Base-by-base conservation (phyloP, 2,797 vertebrate genomes). In the Falco biarmicus region DNA sequence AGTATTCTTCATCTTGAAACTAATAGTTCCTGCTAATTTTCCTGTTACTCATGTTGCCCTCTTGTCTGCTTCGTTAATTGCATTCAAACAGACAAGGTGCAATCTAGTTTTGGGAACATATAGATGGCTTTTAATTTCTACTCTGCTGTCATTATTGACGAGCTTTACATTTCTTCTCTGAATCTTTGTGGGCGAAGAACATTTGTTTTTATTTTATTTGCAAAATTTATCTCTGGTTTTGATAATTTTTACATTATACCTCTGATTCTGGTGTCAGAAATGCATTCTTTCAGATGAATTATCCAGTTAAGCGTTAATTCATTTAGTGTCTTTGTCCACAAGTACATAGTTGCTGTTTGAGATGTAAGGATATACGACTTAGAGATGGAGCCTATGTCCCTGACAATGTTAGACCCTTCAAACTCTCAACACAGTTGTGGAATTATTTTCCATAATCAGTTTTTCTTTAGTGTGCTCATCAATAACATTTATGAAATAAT, bases 301-400 rank as follows among this genome's bases (percentile, higher is more conserved):
- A 32, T 48, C 7, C 7, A 63, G 29, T 37, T 82, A 63, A 59
- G 5, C 8, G 59, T 63, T 51, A 32, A 39, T 51, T 85, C 2
- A 13, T 68, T 54, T 51, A 71, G 5, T 29, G 13, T 63, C 32
- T 53, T 63, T 90, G 21, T 65, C 8, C 12, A 25, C 15, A 59
- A 54, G 15, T 65, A 21, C 9, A 2, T 53, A 75, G 32, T 12
- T 45, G 15, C 81, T 89, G 11, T 15, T 64, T 69, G 50, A 60
- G 17, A n/a, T 50, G 17, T 29, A 37, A 54, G 17, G 37, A 24
- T 54, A 21, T 47, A 80, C 64, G 50, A 56, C 12, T 51, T 74
- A 13, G 47, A 53, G 20, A 57, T 1, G n/a, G 34, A 20, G 16
- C n/a, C 13, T 77, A 6, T 0, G 1, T 10, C 24, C 5, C 7